These are phyloP conservation scores for Sapayoa aenigma DNA, from an alignment of 2,113 vertebrate genomes.

Conservation along the genomic window DNA sequence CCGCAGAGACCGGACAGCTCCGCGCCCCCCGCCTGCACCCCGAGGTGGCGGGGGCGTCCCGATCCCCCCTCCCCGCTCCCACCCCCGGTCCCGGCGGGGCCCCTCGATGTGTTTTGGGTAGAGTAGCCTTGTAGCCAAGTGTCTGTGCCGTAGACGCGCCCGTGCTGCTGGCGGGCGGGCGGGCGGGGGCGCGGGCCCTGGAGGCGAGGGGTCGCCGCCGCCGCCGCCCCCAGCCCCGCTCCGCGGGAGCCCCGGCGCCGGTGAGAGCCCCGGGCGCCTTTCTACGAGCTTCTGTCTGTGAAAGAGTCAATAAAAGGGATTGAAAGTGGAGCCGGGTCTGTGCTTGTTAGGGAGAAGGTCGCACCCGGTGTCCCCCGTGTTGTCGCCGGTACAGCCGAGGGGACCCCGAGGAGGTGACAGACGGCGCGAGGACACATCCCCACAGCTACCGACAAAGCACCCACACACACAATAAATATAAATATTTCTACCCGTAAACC, in stretches of 20 bases:
- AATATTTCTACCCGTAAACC: not conserved
- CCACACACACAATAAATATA: not conserved
- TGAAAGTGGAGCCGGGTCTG: slow-evolving; percentile 3
- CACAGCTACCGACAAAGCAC: not conserved
- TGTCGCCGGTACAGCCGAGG: not conserved
- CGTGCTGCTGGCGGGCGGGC: not conserved
- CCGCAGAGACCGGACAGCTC: not conserved
- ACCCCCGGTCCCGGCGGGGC: not conserved
- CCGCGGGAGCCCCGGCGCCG: not conserved
- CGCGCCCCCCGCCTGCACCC: not conserved
- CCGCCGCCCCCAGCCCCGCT: not conserved
- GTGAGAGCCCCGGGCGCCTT: not conserved
- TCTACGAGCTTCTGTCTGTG: slow-evolving; percentile 61
- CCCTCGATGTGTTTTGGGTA: slow-evolving; percentile 23
- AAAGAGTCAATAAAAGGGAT: slow-evolving; percentile 70
- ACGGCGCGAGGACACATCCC: accelerated
- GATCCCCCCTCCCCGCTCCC: not conserved
- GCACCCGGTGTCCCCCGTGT: accelerated
- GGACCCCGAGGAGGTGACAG: not conserved
- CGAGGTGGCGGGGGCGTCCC: not conserved
- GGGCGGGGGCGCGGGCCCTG: no score
- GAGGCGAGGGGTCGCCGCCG: not conserved
- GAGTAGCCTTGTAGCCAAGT: slow-evolving; percentile 44
- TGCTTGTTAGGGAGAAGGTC: not conserved
- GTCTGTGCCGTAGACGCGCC: slow-evolving; percentile 4